phyloP scores from a whole-genome alignment of 2,113 vertebrate species.

The Desmodus rotundus region DNA sequence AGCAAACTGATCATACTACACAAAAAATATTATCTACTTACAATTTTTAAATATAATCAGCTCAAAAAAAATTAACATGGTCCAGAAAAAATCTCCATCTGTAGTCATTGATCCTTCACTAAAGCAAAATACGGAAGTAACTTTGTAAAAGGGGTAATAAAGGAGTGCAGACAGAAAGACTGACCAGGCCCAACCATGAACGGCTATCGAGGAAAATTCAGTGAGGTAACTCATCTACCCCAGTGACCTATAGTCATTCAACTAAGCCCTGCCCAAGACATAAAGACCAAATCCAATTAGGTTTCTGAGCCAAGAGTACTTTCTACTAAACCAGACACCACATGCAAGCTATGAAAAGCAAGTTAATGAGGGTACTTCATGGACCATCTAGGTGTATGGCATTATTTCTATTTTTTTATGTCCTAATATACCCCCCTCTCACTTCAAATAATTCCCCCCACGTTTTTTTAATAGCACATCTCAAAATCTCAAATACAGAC shows the following conservation, averaged over 20 bases:
- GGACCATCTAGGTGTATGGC: not conserved
- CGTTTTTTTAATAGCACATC: not conserved
- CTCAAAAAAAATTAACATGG: constrained; percentile 9
- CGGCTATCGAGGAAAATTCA: not conserved
- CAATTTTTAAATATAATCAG: constrained; percentile 47
- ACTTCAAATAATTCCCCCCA: not conserved
- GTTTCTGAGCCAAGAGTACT: not conserved
- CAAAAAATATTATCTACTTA: constrained; percentile 52
- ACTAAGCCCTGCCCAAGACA: constrained; percentile 9
- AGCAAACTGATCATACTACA: constrained; percentile 37
- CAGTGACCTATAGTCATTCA: not conserved
- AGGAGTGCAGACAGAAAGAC: not conserved
- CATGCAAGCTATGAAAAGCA: not conserved
- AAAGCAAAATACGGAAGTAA: not conserved
- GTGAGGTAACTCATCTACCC: not conserved
- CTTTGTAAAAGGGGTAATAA: not conserved
- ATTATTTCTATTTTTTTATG: not conserved
- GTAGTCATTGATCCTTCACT: not conserved
- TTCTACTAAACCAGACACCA: not conserved
- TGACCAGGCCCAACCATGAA: not conserved
- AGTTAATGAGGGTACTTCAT: not conserved
- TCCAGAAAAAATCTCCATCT: constrained; percentile 17
- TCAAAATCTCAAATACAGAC: constrained; percentile 3
- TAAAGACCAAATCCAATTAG: not conserved
- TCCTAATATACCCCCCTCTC: not conserved